These are phyloP conservation scores for Drosophila nigrodunni DNA, from an alignment of 1,140 invertebrate species.

Conservation along the genomic window DNA sequence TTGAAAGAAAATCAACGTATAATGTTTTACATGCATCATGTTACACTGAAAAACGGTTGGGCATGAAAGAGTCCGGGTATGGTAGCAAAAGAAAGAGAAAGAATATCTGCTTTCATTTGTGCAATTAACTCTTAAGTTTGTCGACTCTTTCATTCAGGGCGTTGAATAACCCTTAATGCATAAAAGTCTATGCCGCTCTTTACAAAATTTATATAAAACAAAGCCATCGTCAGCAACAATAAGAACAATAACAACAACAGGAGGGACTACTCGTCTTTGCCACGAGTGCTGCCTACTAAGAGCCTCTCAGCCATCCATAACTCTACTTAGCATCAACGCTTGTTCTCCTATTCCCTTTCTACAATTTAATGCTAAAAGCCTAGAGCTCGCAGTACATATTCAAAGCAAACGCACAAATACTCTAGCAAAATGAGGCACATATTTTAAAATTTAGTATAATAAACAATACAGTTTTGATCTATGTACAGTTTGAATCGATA, in stretches of 20 bases:
- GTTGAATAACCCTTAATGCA: slow-evolving; percentile 53
- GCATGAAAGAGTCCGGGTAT: background rate
- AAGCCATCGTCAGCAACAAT: slow-evolving; percentile 44
- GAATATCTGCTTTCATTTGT: slow-evolving; percentile 51
- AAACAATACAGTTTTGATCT: too few species aligned
- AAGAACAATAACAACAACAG: slow-evolving; percentile 26
- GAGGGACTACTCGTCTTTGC: slow-evolving; percentile 13
- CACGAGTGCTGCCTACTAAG: slow-evolving; percentile 60
- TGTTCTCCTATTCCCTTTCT: slow-evolving; percentile 42
- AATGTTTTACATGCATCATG: slow-evolving; percentile 15
- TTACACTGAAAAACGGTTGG: background rate
- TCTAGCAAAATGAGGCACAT: background rate
- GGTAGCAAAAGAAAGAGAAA: background rate
- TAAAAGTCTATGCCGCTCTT: slow-evolving; percentile 55
- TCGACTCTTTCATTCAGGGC: slow-evolving; percentile 33
- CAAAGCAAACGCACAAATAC: background rate
- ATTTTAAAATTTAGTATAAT: too few species aligned
- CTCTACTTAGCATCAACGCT: slow-evolving; percentile 35
- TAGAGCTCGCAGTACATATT: background rate
- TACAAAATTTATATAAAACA: slow-evolving; percentile 63
- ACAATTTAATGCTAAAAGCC: slow-evolving; percentile 32
- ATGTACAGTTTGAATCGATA: too few species aligned
- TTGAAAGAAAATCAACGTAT: slow-evolving; percentile 40
- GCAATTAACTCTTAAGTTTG: slow-evolving; percentile 59
- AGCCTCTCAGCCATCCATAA: slow-evolving; percentile 49